phyloP scores from a whole-genome alignment of 2,888 invertebrate genomes.

The Agrilus mali region DNA sequence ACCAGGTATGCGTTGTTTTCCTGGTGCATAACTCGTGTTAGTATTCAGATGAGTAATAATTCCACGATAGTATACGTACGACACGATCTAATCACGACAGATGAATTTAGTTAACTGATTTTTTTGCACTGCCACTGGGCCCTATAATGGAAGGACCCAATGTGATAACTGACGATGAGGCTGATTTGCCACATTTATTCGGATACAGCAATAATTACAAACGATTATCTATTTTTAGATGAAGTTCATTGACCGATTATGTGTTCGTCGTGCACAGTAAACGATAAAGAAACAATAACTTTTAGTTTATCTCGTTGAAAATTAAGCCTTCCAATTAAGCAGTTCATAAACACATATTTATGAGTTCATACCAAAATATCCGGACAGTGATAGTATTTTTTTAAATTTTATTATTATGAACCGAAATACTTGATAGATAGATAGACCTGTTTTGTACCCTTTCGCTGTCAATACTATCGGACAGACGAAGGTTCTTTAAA shows the following conservation, averaged over 20 bases:
- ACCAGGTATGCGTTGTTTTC: too few species aligned
- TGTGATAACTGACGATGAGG: too few species aligned
- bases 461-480: background rate
- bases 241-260: slow-evolving; percentile 33
- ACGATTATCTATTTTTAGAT: slow-evolving; percentile 27
- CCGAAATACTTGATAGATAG: background rate
- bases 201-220: slow-evolving; percentile 8
- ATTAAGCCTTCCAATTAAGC: slow-evolving; percentile 12
- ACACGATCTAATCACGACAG: too few species aligned
- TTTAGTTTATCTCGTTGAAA: slow-evolving; percentile 14
- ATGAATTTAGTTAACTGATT: too few species aligned
- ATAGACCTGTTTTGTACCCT: background rate
- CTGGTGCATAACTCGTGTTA: too few species aligned
- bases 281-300: slow-evolving; percentile 23
- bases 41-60: too few species aligned
- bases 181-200: too few species aligned
- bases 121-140: too few species aligned
- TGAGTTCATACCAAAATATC: slow-evolving; percentile 5
- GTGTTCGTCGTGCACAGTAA: slow-evolving; percentile 8
- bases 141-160: too few species aligned
- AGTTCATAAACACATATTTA: slow-evolving; percentile 2
- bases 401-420: background rate
- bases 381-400: slow-evolving; percentile 1
- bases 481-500: background rate
- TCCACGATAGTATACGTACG: too few species aligned